Evolutionary conservation across 2,113 vertebrate species (phyloP).

Genomic region (Oryzias woworae): DNA sequence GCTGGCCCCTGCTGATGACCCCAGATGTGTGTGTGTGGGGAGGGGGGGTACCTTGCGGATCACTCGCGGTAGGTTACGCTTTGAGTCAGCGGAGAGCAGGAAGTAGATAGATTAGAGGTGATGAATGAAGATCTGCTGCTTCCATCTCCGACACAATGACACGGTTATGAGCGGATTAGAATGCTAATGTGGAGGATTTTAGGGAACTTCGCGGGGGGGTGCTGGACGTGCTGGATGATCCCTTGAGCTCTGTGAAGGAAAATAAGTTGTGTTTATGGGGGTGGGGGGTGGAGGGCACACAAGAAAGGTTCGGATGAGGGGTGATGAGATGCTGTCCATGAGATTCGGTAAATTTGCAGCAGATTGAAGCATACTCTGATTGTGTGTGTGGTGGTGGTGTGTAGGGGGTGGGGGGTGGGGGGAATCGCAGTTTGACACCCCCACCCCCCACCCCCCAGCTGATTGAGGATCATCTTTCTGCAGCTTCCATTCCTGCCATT

Average conservation of each 20-base stretch:
- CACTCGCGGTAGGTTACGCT: slow-evolving; percentile 57
- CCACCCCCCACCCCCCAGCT: too few species aligned
- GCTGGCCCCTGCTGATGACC: slow-evolving; percentile 45
- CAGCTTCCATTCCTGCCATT: too few species aligned
- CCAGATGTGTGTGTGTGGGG: slow-evolving; percentile 21
- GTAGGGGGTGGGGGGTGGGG: too few species aligned
- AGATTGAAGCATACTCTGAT: too few species aligned
- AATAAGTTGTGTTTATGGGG: slow-evolving; percentile 61
- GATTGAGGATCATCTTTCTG: too few species aligned
- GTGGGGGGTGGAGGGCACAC: slow-evolving; percentile 60
- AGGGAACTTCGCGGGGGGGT: slow-evolving; percentile 30
- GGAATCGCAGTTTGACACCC: too few species aligned
- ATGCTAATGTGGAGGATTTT: slow-evolving; percentile 64
- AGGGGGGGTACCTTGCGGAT: slow-evolving; percentile 65
- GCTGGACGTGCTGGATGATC: slow-evolving; percentile 46
- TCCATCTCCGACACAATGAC: slow-evolving; percentile 65
- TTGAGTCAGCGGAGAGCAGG: slow-evolving; percentile 65
- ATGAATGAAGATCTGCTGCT: slow-evolving; percentile 67
- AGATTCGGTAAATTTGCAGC: too few species aligned
- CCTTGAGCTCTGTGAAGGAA: slow-evolving; percentile 46
- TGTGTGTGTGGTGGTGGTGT: too few species aligned
- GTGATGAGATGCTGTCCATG: not conserved
- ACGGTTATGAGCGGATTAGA: slow-evolving; percentile 64
- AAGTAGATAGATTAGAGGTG: slow-evolving; percentile 70
- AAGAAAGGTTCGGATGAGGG: slow-evolving; percentile 18